Evolutionary conservation across 2,797 vertebrate species (phyloP).

Genomic region (Moxostoma hubbsi): DNA sequence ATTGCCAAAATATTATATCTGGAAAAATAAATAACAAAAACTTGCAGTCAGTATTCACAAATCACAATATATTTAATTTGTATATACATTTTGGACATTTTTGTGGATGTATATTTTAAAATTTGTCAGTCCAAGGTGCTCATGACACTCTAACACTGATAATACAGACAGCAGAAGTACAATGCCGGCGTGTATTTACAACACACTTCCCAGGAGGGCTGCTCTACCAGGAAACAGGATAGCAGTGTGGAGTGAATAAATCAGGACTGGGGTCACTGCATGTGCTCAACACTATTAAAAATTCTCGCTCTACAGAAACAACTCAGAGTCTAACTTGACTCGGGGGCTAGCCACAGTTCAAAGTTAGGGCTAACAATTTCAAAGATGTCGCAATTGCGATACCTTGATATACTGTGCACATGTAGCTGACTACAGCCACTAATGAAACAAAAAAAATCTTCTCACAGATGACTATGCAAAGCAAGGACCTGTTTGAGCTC

Average conservation of each 20-base stretch:
- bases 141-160: neutral
- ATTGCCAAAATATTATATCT: no score
- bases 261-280: conserved; percentile 13
- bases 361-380: neutral
- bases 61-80: no score
- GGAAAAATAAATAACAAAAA: no score
- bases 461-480: conserved; percentile 34
- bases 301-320: conserved; percentile 2
- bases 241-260: conserved; percentile 5
- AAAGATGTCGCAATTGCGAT: neutral
- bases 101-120: no score
- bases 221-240: conserved; percentile 34
- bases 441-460: conserved; percentile 21
- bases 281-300: conserved; percentile 17
- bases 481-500: conserved; percentile 34
- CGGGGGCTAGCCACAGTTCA: conserved; percentile 23
- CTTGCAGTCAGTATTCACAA: no score
- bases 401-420: neutral
- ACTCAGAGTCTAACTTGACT: neutral
- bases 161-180: neutral
- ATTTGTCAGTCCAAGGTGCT: neutral
- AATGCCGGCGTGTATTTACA: neutral
- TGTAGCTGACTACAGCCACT: neutral
- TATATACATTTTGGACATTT: no score
- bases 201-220: neutral